Evolutionary conservation across 2,888 invertebrate genomes (phyloP).

Genomic region (Calameuta filiformis): DNA sequence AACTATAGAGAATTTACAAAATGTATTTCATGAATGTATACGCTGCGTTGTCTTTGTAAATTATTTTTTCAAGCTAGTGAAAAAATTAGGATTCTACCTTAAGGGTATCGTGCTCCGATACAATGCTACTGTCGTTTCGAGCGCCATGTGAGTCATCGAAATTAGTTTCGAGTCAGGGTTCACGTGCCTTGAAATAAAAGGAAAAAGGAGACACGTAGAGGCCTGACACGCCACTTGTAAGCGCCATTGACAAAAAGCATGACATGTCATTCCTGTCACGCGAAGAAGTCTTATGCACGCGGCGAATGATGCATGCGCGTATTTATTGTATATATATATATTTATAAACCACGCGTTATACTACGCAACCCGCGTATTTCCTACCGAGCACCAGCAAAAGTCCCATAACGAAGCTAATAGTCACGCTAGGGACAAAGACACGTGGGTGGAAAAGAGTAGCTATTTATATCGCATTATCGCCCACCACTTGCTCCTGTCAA

Average conservation of each 20-base stretch:
- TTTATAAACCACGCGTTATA: not conserved
- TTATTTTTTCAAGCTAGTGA: not conserved
- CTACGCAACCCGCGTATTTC: not conserved
- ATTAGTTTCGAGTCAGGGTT: not conserved
- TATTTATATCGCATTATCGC: conserved; percentile 37
- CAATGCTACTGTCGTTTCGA: not conserved
- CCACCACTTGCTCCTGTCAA: conserved; percentile 24
- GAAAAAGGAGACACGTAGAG: not conserved
- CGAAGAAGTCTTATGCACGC: not conserved
- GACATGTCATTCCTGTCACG: conserved; percentile 1
- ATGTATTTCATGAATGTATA: not conserved
- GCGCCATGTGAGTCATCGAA: not conserved
- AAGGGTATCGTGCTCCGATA: not conserved
- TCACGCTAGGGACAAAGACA: conserved; percentile 29
- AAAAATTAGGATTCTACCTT: not conserved
- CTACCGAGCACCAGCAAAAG: conserved; percentile 3
- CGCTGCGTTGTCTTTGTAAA: not conserved
- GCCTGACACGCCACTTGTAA: not conserved
- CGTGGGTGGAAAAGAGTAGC: conserved; percentile 39
- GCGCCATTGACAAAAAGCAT: conserved; percentile 11
- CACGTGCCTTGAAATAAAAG: not conserved
- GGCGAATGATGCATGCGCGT: not conserved
- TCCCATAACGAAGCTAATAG: conserved; percentile 24
- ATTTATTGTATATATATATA: not conserved
- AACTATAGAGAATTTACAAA: no score